Evolutionary conservation across 2,888 invertebrate species (phyloP), one percentile per base, ranked within the genome.

Genomic region (Clunio marinus): DNA sequence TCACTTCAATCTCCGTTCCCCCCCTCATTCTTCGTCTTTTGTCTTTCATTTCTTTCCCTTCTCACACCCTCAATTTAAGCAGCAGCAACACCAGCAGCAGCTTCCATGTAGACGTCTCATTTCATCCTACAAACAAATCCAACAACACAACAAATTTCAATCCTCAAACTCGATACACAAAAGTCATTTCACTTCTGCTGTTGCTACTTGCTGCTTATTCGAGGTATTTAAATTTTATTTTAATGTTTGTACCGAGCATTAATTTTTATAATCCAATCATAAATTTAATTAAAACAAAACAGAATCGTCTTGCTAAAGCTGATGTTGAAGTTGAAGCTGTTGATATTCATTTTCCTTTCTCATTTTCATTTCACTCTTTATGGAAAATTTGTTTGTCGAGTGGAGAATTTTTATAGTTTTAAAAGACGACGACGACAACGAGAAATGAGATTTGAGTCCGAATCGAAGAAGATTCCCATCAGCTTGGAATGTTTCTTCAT

Each of bases 181-280:
- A 62, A 63, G 45, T 37, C 37, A 46, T 63, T 63, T 45, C 20
- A 45, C 41, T 15, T 46, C 17, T 28, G 17, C 63, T 60, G 17
- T 22, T 60, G 27, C 32, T 32, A 13, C 7, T 25, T 60, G 17
- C 20, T 60, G 27, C 32, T 32, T 15, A 13, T 25, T 60, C 63
- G 45, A 63, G 63, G 63, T 63, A 63, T 63, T 63, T 63, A 63
- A 63, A 63, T 63, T 63, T 63, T 63, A 63, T 63, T 63, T 63
- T 63, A 63, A 63, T 63, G 63, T 63, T 63, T 63, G 63, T 46
- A 63, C 63, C 25, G 28, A 63, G 63, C 63, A 63, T 63, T 63
- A 63, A 63, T 63, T 63, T 63, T 63, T 63, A 63, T 63, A 63
- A 63, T 63, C 63, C 63, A 46, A 27, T 45, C 63, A 63, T 63